These are phyloP conservation scores for Anthonomus grandis DNA, from an alignment of 1,140 invertebrate species.

Conservation along the genomic window DNA sequence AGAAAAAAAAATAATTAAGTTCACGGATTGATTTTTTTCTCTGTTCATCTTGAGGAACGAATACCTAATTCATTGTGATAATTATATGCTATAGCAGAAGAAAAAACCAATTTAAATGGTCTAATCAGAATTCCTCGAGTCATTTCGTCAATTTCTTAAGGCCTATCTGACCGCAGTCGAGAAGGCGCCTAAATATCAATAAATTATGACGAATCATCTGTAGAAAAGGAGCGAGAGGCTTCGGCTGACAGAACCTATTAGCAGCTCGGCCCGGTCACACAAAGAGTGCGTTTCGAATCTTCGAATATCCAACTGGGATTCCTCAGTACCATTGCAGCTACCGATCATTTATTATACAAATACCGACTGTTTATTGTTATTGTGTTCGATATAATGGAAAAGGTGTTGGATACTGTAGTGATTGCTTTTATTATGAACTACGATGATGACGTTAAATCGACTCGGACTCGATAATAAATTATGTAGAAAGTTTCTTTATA, in stretches of 20 bases:
- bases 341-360: slow-evolving; percentile 44
- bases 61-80: too few species aligned
- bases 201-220: slow-evolving; percentile 36
- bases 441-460: slow-evolving; percentile 9
- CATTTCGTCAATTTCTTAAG: slow-evolving; percentile 22
- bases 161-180: slow-evolving; percentile 18
- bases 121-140: slow-evolving; percentile 20
- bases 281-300: slow-evolving; percentile 32
- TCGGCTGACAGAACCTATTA: slow-evolving; percentile 44
- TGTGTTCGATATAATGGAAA: slow-evolving; percentile 17
- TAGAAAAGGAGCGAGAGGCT: slow-evolving; percentile 22
- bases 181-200: slow-evolving; percentile 40
- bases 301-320: slow-evolving; percentile 31
- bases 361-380: slow-evolving; percentile 33
- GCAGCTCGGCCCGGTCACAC: slow-evolving; percentile 31
- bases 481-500: too few species aligned
- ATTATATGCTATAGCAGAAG: too few species aligned
- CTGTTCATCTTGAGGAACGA: too few species aligned
- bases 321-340: slow-evolving; percentile 33
- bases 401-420: slow-evolving; percentile 13
- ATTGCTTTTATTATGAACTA: slow-evolving; percentile 15
- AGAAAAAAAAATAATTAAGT: too few species aligned
- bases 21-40: too few species aligned
- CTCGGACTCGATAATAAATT: not conserved
- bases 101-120: slow-evolving; percentile 25